Evolutionary conservation across 2,888 invertebrate species (phyloP).

Genomic region (Cremastobaeus sp.): DNA sequence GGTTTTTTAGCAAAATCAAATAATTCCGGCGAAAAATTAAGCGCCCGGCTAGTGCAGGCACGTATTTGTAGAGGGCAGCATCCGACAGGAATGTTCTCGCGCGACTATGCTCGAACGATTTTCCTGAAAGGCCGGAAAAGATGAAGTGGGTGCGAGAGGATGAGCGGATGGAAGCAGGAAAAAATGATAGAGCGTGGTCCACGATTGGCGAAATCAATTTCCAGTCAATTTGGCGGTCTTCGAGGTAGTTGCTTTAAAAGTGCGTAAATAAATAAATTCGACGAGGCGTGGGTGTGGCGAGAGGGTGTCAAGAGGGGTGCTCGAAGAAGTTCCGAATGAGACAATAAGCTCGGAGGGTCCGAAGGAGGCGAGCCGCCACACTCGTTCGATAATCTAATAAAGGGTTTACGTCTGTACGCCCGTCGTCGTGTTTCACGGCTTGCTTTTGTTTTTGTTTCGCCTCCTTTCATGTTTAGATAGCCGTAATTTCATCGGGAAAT

Average conservation of each 20-base stretch:
- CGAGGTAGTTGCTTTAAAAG: conserved; percentile 70
- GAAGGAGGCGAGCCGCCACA: conserved; percentile 70
- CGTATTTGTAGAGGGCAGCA: conserved; percentile 48
- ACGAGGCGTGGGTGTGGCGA: conserved; percentile 62
- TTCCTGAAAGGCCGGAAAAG: conserved; percentile 27
- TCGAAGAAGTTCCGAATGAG: conserved; percentile 62
- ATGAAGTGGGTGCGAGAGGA: neutral
- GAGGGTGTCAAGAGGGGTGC: conserved; percentile 58
- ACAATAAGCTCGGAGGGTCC: conserved; percentile 73
- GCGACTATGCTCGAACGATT: conserved; percentile 58
- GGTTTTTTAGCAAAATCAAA: too few relatives aligned
- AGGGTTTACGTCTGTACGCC: conserved; percentile 71
- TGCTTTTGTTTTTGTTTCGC: conserved; percentile 45
- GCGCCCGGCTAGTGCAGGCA: too few relatives aligned
- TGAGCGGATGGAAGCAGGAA: neutral
- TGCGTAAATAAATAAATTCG: conserved; percentile 76
- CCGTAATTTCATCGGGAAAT: conserved; percentile 50
- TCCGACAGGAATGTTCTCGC: conserved; percentile 45
- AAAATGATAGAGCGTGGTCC: conserved; percentile 43
- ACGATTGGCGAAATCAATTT: conserved; percentile 74
- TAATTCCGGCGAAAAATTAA: conserved; percentile 10
- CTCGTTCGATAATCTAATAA: conserved; percentile 77
- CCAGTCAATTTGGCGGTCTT: conserved; percentile 70
- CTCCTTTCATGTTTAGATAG: conserved; percentile 46
- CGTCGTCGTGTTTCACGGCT: conserved; percentile 50